phyloP scores from a whole-genome alignment of 2,113 vertebrate species.

The Notarius quadriscutis region DNA sequence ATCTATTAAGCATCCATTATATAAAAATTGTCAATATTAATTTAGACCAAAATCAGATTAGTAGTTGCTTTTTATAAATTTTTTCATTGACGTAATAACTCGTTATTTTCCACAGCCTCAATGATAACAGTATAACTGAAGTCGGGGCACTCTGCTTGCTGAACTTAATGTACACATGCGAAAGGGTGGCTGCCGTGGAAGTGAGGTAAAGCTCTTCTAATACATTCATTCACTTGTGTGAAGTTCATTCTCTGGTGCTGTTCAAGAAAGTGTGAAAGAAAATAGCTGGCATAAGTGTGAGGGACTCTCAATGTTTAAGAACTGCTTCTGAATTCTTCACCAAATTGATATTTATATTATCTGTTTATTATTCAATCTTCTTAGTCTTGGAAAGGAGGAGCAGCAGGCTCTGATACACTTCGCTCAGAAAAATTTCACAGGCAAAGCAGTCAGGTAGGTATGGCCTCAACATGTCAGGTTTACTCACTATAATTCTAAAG shows the following conservation, averaged over 20 bases:
- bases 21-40: neutral
- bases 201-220: slow-evolving; percentile 68
- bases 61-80: neutral
- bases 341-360: neutral
- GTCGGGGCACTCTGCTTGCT: slow-evolving; percentile 67
- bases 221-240: slow-evolving; percentile 7
- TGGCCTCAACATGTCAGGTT: neutral
- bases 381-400: slow-evolving; percentile 74
- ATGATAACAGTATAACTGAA: slow-evolving; percentile 67
- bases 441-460: slow-evolving; percentile 77
- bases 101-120: slow-evolving; percentile 70
- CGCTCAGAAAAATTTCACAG: slow-evolving; percentile 45
- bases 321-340: neutral
- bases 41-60: neutral
- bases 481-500: neutral
- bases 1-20: neutral
- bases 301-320: neutral
- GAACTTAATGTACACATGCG: slow-evolving; percentile 66
- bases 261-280: neutral
- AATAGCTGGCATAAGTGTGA: neutral
- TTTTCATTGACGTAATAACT: neutral
- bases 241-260: neutral
- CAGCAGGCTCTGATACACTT: slow-evolving; percentile 72
- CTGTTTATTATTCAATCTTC: neutral
- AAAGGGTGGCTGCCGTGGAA: slow-evolving; percentile 64